These are phyloP conservation scores for Nemurella pictetii DNA, from an alignment of 2,888 invertebrate genomes.

Conservation along the genomic window DNA sequence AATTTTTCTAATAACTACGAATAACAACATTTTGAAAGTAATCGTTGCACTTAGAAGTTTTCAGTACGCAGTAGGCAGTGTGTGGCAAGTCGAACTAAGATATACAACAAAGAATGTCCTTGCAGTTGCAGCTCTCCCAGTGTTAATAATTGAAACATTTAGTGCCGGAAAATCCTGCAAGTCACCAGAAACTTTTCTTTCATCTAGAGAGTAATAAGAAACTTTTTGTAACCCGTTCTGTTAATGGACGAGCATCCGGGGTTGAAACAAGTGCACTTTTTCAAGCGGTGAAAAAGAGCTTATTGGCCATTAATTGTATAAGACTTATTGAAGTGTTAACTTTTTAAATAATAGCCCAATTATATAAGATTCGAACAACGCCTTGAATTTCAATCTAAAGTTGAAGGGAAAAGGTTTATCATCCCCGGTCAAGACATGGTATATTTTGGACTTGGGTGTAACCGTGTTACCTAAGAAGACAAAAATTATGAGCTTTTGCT, in stretches of 20 bases:
- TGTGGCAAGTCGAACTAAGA: too few relatives aligned
- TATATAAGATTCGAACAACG: not conserved
- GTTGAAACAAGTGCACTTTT: not conserved
- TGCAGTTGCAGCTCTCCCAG: not conserved
- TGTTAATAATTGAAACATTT: not conserved
- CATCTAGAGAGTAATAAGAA: not conserved
- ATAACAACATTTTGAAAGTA: too few relatives aligned
- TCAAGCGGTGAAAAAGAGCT: not conserved
- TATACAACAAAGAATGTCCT: not conserved
- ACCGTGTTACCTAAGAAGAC: too few relatives aligned
- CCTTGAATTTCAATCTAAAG: too few relatives aligned
- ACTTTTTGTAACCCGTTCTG: not conserved
- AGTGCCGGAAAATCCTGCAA: not conserved
- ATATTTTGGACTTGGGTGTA: too few relatives aligned
- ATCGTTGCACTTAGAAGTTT: too few relatives aligned
- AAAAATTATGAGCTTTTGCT: too few relatives aligned
- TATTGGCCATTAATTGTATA: not conserved
- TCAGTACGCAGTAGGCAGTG: too few relatives aligned
- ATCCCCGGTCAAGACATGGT: too few relatives aligned
- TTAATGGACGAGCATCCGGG: not conserved
- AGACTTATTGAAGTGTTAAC: too few relatives aligned
- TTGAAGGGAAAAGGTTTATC: too few relatives aligned
- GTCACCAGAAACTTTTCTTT: not conserved
- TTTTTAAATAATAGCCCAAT: not conserved
- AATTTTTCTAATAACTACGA: too few relatives aligned